Base-by-base conservation (phyloP, 2,888 invertebrate species). In the Euproctis similis region DNA sequence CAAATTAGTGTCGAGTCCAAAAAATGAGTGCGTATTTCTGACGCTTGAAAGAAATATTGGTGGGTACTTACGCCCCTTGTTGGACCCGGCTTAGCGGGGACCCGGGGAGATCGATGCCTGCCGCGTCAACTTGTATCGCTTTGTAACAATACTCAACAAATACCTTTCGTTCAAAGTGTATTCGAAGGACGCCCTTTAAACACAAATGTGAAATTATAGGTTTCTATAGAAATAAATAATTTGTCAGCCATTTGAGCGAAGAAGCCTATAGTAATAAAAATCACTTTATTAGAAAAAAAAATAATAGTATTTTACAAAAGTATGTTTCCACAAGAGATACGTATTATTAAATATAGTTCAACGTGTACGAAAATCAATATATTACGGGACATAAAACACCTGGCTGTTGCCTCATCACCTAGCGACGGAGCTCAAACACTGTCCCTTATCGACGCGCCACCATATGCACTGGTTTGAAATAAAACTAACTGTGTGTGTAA, bases 351-450 rank as follows among this genome's bases (percentile, higher is more conserved):
- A 31, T 42, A 40, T 37, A 30, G 27, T 38, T 16, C 25, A 21
- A 23, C 16, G 39, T 41, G 35, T 43, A 38, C 45, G 34, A 56
- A 60, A 69, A 75, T 75, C 74, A 56, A 76, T 75, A 68, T 17
- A 36, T 34, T 44, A 53, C 56, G 69, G 61, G 66, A 74, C 52
- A 43, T 39, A 31, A 39, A 39, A 50, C 73, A 70, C 65, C 66
- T 72, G 74, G 38, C 57, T 72, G 74, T 39, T 57, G 45, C 40
- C 36, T 26, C 39, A 66, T 74, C 57, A 54, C 70, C 72, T 70
- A 70, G 76, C 72, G 59, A 75, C 76, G 44, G 39, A 36, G 34
- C 34, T 34, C 73, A 72, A 76, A 75, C 74, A 74, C 24, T 36
- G 34, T 13, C 45, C 30, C 39, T 35, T 38, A n/a, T n/a, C n/a